Conservation (phyloP, 1,140 invertebrate species). For the Homalodisca vitripennis region DNA sequence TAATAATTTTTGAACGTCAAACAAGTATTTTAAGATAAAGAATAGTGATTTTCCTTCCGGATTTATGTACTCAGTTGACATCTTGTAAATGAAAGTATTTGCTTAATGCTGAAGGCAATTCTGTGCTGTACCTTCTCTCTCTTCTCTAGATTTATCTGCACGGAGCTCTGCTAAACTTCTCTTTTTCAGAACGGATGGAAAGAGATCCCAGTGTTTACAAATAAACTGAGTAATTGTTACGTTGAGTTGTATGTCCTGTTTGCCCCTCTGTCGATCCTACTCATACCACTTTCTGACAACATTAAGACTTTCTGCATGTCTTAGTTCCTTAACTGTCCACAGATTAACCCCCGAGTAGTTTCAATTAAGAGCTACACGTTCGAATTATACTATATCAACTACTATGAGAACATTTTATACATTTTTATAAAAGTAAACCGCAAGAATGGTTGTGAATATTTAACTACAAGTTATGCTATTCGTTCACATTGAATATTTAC, state of each 20-base stretch:
- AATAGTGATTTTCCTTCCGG: too few species aligned
- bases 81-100: too few species aligned
- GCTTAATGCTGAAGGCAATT: background rate
- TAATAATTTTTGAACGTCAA: too few species aligned
- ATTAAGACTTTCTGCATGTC: slow-evolving; percentile 1
- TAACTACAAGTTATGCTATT: too few species aligned
- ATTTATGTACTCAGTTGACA: too few species aligned
- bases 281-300: background rate
- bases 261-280: background rate
- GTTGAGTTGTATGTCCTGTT: background rate
- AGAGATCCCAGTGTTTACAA: slow-evolving; percentile 12
- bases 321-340: slow-evolving; percentile 7
- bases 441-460: too few species aligned
- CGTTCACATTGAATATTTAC: too few species aligned
- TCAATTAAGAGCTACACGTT: too few species aligned
- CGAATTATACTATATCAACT: too few species aligned
- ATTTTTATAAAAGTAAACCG: too few species aligned
- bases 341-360: background rate
- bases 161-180: slow-evolving; percentile 18
- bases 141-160: background rate
- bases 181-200: slow-evolving; percentile 20
- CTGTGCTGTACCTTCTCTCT: background rate
- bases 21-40: too few species aligned
- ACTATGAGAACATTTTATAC: too few species aligned
- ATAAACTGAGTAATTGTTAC: slow-evolving; percentile 1